phyloP scores from a whole-genome alignment of 2,797 vertebrate genomes.

The Anas georgica region DNA sequence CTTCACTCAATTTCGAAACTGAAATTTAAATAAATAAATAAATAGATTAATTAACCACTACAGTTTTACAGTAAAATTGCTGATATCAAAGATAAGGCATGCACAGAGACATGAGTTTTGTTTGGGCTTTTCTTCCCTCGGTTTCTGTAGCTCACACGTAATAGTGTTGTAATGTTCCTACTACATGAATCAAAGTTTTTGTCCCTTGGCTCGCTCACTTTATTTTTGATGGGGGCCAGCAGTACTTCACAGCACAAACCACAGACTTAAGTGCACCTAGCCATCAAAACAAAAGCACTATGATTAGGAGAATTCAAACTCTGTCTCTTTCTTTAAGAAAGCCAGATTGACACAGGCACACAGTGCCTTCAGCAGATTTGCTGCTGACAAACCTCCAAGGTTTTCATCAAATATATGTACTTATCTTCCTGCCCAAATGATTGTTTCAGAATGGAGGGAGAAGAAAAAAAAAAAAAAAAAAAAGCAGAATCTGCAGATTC shows the following conservation, averaged over 20 bases:
- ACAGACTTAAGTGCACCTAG: background rate
- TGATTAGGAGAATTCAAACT: background rate
- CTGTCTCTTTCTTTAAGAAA: background rate
- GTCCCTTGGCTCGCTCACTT: slow-evolving; percentile 5
- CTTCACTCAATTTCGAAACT: slow-evolving; percentile 63
- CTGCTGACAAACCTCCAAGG: background rate
- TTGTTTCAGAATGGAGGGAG: slow-evolving; percentile 39
- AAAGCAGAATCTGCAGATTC: slow-evolving; percentile 8
- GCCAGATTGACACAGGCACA: background rate
- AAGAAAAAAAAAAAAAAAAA: slow-evolving; percentile 30
- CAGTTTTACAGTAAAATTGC: background rate
- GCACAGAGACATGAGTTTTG: fast-evolving
- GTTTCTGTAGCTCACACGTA: background rate
- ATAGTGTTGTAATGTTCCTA: background rate
- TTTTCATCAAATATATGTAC: slow-evolving; percentile 3
- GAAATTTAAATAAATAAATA: slow-evolving; percentile 8
- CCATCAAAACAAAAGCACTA: background rate
- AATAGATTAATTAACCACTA: background rate
- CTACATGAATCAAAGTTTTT: slow-evolving; percentile 16
- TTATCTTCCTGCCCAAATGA: slow-evolving; percentile 11
- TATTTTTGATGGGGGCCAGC: background rate
- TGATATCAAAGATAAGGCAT: background rate
- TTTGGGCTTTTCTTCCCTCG: background rate
- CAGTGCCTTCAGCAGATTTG: background rate
- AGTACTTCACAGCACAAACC: background rate